phyloP scores from a whole-genome alignment of 2,888 invertebrate genomes.

The Molanna angustata region DNA sequence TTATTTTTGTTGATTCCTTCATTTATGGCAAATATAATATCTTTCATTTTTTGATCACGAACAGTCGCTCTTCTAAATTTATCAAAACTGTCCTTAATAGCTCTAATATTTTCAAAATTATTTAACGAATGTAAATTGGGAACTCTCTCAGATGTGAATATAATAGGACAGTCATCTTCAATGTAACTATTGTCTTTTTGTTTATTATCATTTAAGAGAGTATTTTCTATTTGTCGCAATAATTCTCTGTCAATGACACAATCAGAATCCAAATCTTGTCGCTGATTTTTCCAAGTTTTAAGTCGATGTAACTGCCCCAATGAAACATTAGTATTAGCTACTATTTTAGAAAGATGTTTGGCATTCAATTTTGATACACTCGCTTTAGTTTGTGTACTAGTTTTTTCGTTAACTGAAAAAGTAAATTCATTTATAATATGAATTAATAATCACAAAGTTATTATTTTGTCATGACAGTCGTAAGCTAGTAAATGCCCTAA shows the following conservation, averaged over 20 bases:
- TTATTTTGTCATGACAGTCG: no score
- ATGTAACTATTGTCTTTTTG: constrained; percentile 38
- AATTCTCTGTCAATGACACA: constrained; percentile 48
- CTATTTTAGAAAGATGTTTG: constrained; percentile 63
- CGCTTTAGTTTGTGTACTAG: constrained; percentile 63
- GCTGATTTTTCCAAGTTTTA: constrained; percentile 40
- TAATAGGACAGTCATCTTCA: constrained; percentile 49
- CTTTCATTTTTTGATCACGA: constrained; percentile 49
- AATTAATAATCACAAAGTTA: neutral
- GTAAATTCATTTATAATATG: constrained; percentile 3
- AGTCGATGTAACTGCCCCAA: constrained; percentile 59
- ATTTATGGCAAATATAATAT: constrained; percentile 50
- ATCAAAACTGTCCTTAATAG: constrained; percentile 51
- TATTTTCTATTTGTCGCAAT: constrained; percentile 47
- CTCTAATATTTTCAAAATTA: constrained; percentile 44
- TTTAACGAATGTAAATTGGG: constrained; percentile 43
- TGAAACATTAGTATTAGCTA: constrained; percentile 54
- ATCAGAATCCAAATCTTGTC: constrained; percentile 36
- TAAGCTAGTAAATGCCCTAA: no score
- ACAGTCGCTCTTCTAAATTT: constrained; percentile 51
- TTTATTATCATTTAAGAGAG: constrained; percentile 43
- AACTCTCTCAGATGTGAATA: constrained; percentile 45
- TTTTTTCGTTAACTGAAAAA: constrained; percentile 59
- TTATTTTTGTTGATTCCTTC: constrained; percentile 51
- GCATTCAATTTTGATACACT: constrained; percentile 65